phyloP scores from a whole-genome alignment of 2,888 invertebrate species.

The Synergus japonicus region DNA sequence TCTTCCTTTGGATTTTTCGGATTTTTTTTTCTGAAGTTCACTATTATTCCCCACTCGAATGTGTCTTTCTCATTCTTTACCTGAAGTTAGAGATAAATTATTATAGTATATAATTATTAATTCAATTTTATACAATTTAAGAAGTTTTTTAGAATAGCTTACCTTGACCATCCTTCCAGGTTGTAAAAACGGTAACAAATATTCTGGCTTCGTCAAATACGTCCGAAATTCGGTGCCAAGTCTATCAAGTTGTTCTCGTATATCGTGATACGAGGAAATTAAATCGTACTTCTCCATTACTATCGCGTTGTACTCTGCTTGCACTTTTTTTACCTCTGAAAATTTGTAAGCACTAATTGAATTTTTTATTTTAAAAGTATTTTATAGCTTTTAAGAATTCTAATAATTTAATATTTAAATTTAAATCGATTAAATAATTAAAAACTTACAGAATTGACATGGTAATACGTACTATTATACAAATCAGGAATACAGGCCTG shows the following conservation, averaged over 20 bases:
- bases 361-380: slow-evolving; percentile 30
- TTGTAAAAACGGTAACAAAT: slow-evolving; percentile 95
- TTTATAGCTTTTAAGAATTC: slow-evolving; percentile 21
- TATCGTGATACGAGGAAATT: slow-evolving; percentile 90
- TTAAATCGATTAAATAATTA: too few species aligned
- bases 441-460: background rate
- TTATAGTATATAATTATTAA: slow-evolving; percentile 39
- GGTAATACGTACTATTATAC: slow-evolving; percentile 85
- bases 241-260: slow-evolving; percentile 88
- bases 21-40: slow-evolving; percentile 91
- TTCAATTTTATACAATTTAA: slow-evolving; percentile 30
- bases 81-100: slow-evolving; percentile 75
- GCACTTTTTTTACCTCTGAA: slow-evolving; percentile 83
- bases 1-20: slow-evolving; percentile 79
- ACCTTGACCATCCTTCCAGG: slow-evolving; percentile 96
- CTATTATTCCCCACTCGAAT: slow-evolving; percentile 98
- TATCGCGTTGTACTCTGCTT: slow-evolving; percentile 83
- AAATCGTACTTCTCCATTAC: slow-evolving; percentile 85
- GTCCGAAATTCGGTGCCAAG: slow-evolving; percentile 87
- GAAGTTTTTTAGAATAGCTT: slow-evolving; percentile 51
- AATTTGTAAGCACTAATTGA: slow-evolving; percentile 51
- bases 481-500: slow-evolving; percentile 95
- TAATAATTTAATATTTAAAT: background rate
- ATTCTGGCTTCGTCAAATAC: slow-evolving; percentile 91
- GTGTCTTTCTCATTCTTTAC: slow-evolving; percentile 90